Base-by-base conservation (phyloP, 2,797 vertebrate genomes). In the Astyanax mexicanus region DNA sequence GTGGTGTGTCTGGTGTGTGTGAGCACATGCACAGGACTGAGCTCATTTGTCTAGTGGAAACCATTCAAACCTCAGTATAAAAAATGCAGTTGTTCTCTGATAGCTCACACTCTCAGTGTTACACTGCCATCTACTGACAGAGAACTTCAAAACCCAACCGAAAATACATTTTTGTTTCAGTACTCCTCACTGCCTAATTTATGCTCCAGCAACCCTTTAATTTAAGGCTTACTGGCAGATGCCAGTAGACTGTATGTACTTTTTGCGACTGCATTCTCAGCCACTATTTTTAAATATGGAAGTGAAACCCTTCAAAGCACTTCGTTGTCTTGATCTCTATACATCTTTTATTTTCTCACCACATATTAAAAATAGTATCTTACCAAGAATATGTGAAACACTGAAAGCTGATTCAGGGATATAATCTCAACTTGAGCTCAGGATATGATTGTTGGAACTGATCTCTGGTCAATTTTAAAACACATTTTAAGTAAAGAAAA, bases 1-100 rank as follows among this genome's bases (percentile, higher is more conserved):
- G 15, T 23, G 0, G n/a, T 38, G 5, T 1, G 3, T 37, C 35
- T 61, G 29, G 10, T 23, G 5, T 32, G 29, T 32, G 29, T 57
- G 27, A 15, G 27, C 27, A 5, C n/a, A 38, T 21, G 19, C 57
- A 35, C 57, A 61, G 8, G 37, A 21, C 37, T 88, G 86, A 89
- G 82, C 74, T 88, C 84, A 32, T 38, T 9, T 54, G 29, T 74
- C 12, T 13, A 45, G 12, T 32, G 47, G 38, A n/a, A 37, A 29
- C 9, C 45, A 11, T 44, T 11, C 45, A 47, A 47, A 6, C 3
- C 8, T 44, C 3, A 25, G 52, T 15, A 11, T 13, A 6, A 19
- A 19, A 6, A 4, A 21, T 49, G 17, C 17, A 49, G 12, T 1
- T 23, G 49, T 27, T 25, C 4, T 55, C 12, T 5, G 3, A 12